Evolutionary conservation across 2,113 vertebrate genomes (phyloP), one percentile per base, ranked within the genome.

Genomic region (Pterophyllum scalare): DNA sequence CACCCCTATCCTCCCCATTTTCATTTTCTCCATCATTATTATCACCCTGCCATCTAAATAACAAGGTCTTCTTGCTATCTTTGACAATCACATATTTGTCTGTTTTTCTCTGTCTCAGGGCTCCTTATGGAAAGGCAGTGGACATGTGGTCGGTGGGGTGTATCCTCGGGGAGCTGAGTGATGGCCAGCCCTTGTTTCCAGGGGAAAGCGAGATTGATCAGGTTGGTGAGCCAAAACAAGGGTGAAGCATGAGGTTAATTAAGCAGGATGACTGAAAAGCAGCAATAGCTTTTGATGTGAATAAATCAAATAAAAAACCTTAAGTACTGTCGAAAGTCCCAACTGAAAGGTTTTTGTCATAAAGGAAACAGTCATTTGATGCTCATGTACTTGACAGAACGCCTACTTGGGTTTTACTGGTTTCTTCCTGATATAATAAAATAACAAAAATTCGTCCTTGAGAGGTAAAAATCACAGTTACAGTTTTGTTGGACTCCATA

Each of bases 91-190:
- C 11, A 72, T 72, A 7, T 38, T 79, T 22, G 24, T 70, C 24
- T 67, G 52, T 64, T 24, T 80, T 65, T 62, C 1, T 20, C 20
- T 9, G 0, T 72, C 59, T 22, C 95, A 99, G 98, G 86, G 98
- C 98, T 88, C 98, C 98, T 22, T 99, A 99, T 58, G 98, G 98
- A 26, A 99, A 99, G 85, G 97, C 98, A 1, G 98, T 99, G 94
- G 98, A 99, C 95, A 99, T 99, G 98, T 99, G 98, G 98, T 99
- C 98, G 1, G 98, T 99, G 56, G 98, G 98, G 89, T 99, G 98
- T 75, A 99, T 99, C 92, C 96, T 99, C 89, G 98, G 98, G 20
- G 98, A 99, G 92, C 96, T 99, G 91, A 99, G 98, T 58, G 98
- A 99, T 0, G 98, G 98, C 65, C 98, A 99, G 93, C 98, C 98